phyloP scores from a whole-genome alignment of 2,888 invertebrate species.

The Perizoma affinitatum region DNA sequence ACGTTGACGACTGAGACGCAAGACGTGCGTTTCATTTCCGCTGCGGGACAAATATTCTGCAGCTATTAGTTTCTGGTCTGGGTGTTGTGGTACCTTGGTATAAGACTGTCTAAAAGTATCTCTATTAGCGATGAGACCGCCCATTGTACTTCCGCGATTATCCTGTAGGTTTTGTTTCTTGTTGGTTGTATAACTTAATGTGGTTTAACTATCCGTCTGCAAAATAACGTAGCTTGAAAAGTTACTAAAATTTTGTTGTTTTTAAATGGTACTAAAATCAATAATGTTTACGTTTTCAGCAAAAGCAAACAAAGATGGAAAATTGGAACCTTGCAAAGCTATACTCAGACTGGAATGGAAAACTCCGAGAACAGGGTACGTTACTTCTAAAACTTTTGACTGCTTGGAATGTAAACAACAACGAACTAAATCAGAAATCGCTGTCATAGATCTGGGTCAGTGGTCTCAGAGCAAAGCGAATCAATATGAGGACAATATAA shows the following conservation, averaged over 20 bases:
- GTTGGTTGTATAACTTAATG: too few species aligned
- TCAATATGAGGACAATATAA: slow-evolving; percentile 22
- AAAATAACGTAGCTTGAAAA: background rate
- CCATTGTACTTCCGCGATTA: too few species aligned
- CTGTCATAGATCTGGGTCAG: background rate
- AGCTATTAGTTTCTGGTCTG: too few species aligned
- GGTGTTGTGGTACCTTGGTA: too few species aligned
- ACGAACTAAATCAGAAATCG: background rate
- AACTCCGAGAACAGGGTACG: slow-evolving; percentile 92
- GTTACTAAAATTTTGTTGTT: background rate
- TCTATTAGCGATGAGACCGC: too few species aligned
- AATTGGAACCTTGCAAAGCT: slow-evolving; percentile 96
- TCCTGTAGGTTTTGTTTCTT: too few species aligned
- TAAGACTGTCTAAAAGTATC: too few species aligned
- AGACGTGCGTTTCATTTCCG: too few species aligned
- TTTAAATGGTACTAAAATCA: background rate
- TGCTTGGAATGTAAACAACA: background rate
- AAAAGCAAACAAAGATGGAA: slow-evolving; percentile 96
- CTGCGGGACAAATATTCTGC: too few species aligned
- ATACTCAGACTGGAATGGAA: slow-evolving; percentile 98
- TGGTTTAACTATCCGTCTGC: too few species aligned
- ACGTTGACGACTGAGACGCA: too few species aligned
- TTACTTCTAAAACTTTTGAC: background rate
- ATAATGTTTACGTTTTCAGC: slow-evolving; percentile 82
- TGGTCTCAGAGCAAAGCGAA: background rate